phyloP scores from a whole-genome alignment of 2,888 invertebrate genomes.

The Piscicola geometra region DNA sequence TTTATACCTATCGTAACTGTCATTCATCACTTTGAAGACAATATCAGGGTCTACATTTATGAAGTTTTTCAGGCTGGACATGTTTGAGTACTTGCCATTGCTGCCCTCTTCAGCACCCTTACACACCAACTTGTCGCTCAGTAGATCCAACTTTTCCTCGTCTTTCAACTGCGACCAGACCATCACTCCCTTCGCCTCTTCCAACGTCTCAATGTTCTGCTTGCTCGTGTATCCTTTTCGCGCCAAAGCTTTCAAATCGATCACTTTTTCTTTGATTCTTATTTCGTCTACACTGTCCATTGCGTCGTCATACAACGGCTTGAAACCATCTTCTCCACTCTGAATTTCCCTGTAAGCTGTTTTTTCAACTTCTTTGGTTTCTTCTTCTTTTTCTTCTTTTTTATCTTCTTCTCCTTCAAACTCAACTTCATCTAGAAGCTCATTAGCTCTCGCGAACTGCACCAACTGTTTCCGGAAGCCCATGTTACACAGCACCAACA shows the following conservation, averaged over 20 bases:
- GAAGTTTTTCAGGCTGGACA: not conserved
- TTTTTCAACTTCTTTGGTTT: conserved; percentile 3
- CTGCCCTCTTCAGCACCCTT: not conserved
- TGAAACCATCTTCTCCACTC: too few relatives aligned
- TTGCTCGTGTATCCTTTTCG: not conserved
- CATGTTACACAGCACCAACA: conserved; percentile 40
- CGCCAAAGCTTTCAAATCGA: not conserved
- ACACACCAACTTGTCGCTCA: not conserved
- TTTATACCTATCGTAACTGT: conserved; percentile 30
- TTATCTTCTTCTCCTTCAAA: not conserved
- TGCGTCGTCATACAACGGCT: not conserved
- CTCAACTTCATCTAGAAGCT: conserved; percentile 38
- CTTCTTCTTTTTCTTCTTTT: not conserved
- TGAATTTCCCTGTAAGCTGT: not conserved
- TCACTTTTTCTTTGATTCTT: conserved; percentile 5
- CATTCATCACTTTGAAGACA: conserved; percentile 20
- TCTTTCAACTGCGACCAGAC: conserved; percentile 3
- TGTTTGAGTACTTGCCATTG: not conserved
- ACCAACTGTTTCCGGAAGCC: conserved; percentile 44
- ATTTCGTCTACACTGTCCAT: not conserved
- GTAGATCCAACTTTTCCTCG: not conserved
- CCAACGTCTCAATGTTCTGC: not conserved
- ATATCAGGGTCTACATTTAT: conserved; percentile 24
- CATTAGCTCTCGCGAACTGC: conserved; percentile 39
- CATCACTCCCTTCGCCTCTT: not conserved